Conservation (phyloP, 92 coral and sea anemone species). For the Palythoa heliodiscus region DNA sequence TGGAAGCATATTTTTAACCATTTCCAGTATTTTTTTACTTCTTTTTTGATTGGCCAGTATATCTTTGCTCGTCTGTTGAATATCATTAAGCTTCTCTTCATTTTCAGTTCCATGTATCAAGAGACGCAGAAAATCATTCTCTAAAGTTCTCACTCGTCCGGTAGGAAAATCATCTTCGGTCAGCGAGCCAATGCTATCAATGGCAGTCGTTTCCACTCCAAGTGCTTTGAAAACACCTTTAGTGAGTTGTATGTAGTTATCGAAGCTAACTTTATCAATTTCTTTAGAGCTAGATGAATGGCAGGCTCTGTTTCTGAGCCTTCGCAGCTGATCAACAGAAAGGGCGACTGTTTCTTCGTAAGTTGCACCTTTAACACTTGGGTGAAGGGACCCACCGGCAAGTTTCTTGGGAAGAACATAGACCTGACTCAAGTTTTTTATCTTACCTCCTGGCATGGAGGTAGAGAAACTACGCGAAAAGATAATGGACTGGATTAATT, state of each 20-base stretch:
- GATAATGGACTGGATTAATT: slow-evolving; percentile 36
- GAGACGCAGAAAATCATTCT: background rate
- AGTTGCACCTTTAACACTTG: slow-evolving; percentile 41
- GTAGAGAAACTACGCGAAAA: slow-evolving; percentile 3
- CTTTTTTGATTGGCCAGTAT: too few species aligned
- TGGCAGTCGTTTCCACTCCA: slow-evolving; percentile 7
- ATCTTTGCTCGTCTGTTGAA: too few species aligned
- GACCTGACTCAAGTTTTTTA: slow-evolving; percentile 33
- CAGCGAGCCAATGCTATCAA: slow-evolving; percentile 41
- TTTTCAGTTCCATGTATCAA: background rate
- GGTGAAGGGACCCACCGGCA: slow-evolving; percentile 27
- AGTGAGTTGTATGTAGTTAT: slow-evolving; percentile 25
- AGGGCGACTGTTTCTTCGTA: slow-evolving; percentile 48
- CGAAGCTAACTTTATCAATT: slow-evolving; percentile 39
- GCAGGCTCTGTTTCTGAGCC: slow-evolving; percentile 34
- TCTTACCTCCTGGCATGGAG: background rate
- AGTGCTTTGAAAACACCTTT: slow-evolving; percentile 54
- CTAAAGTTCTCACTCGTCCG: slow-evolving; percentile 30
- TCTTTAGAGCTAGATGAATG: background rate
- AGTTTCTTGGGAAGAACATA: slow-evolving; percentile 28
- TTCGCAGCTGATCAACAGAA: slow-evolving; percentile 59
- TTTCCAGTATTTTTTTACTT: too few species aligned
- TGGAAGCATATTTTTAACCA: too few species aligned
- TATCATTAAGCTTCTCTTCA: background rate
- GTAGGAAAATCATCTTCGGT: slow-evolving; percentile 57